Conservation (phyloP, 2,113 vertebrate genomes). For the Pygoscelis antarcticus region DNA sequence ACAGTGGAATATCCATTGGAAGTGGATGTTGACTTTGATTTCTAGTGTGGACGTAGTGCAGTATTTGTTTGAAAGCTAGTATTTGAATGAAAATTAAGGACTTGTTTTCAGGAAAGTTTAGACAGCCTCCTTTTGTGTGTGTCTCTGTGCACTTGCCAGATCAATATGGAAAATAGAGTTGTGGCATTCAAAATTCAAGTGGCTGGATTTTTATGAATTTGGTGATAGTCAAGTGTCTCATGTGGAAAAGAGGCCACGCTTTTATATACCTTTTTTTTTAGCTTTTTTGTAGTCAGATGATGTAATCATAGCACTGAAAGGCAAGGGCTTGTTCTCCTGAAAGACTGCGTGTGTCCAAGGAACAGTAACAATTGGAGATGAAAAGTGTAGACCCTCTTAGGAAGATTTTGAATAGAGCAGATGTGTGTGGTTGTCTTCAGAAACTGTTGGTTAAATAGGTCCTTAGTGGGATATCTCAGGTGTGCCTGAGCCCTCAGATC, state of each 20-base stretch:
- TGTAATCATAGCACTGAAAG: not conserved
- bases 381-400: not conserved
- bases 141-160: not conserved
- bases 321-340: not conserved
- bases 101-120: not conserved
- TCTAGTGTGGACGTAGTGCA: fast-evolving
- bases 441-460: not conserved
- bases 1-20: not conserved
- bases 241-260: not conserved
- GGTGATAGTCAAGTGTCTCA: not conserved
- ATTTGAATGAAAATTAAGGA: not conserved
- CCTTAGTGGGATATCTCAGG: not conserved
- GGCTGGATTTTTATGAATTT: not conserved
- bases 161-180: not conserved
- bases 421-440: not conserved
- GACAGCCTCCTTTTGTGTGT: not conserved
- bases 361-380: not conserved
- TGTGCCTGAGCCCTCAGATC: not conserved
- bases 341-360: not conserved
- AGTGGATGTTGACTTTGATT: not conserved
- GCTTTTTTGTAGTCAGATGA: not conserved
- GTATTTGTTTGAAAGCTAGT: not conserved
- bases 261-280: not conserved
- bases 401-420: not conserved
- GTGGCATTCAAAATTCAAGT: not conserved